phyloP scores from a whole-genome alignment of 2,888 invertebrate species.

The Galerucella nymphaeae region DNA sequence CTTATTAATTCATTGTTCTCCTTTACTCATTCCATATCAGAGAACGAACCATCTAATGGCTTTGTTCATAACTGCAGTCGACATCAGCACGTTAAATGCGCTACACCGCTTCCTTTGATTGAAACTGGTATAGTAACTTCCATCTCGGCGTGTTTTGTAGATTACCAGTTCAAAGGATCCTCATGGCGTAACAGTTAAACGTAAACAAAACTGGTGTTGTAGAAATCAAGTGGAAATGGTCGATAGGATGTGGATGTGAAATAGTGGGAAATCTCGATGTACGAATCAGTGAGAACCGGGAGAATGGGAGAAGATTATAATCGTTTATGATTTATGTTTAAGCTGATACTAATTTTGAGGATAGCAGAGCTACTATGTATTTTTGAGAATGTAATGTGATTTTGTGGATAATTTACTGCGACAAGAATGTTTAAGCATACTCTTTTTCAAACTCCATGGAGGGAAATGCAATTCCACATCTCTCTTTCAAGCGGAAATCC shows the following conservation, averaged over 20 bases:
- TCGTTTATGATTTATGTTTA: neutral
- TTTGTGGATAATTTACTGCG: too few relatives aligned
- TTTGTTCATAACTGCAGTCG: constrained; percentile 28
- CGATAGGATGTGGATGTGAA: constrained; percentile 12
- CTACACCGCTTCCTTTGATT: constrained; percentile 33
- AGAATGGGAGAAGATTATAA: neutral
- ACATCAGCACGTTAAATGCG: constrained; percentile 25
- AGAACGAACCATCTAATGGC: constrained; percentile 16
- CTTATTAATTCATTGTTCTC: neutral
- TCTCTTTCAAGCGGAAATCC: too few relatives aligned
- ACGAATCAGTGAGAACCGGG: neutral
- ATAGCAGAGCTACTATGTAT: too few relatives aligned
- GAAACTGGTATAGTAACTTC: constrained; percentile 18
- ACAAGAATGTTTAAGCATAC: too few relatives aligned
- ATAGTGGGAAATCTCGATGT: constrained; percentile 13
- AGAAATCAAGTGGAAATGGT: constrained; percentile 27
- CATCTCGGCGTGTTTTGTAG: constrained; percentile 18
- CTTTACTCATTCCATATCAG: neutral
- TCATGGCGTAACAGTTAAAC: constrained; percentile 25
- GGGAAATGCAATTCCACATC: too few relatives aligned
- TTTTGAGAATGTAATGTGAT: too few relatives aligned
- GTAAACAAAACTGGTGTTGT: constrained; percentile 29
- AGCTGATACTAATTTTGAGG: too few relatives aligned
- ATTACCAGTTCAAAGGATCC: constrained; percentile 28
- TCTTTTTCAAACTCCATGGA: neutral